A percentile compares a stretch with the other conserved stretches of the same genome.
phyloP scores from a whole-genome alignment of 2,113 vertebrate species.

The Stegostoma tigrinum region DNA sequence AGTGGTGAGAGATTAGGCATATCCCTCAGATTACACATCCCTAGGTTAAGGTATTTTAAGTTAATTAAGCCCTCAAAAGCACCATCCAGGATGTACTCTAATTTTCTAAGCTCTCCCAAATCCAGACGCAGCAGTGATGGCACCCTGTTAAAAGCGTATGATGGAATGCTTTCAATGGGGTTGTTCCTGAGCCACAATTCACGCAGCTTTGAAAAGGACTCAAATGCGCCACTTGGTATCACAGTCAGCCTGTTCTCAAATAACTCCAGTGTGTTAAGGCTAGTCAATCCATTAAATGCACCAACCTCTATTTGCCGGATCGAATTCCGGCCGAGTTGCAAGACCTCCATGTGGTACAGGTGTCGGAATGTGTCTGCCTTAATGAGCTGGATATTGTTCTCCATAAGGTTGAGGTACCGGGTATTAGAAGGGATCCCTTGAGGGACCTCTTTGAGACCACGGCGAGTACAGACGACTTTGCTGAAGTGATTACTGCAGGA shows the following conservation, averaged over 20 bases:
- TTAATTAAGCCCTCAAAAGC: slow-evolving; percentile 93
- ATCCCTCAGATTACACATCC: slow-evolving; percentile 91
- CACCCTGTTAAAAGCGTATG: slow-evolving; percentile 94
- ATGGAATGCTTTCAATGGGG: slow-evolving; percentile 95
- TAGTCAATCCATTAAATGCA: slow-evolving; percentile 92
- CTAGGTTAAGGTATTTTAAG: slow-evolving; percentile 95
- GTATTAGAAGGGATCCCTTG: slow-evolving; percentile 87
- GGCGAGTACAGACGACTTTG: slow-evolving; percentile 93
- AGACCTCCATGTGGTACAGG: slow-evolving; percentile 90
- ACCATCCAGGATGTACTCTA: slow-evolving; percentile 95
- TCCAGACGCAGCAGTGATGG: slow-evolving; percentile 93
- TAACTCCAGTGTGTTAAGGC: slow-evolving; percentile 93
- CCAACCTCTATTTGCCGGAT: slow-evolving; percentile 97
- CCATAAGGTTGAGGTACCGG: slow-evolving; percentile 94
- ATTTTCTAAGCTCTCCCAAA: slow-evolving; percentile 85
- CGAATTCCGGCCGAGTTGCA: slow-evolving; percentile 89
- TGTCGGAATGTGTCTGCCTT: slow-evolving; percentile 93
- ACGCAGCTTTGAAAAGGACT: slow-evolving; percentile 92
- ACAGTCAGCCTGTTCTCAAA: slow-evolving; percentile 97
- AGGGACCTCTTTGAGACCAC: slow-evolving; percentile 80
- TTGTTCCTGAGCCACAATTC: slow-evolving; percentile 96
- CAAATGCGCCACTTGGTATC: slow-evolving; percentile 94
- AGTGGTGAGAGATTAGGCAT: slow-evolving; percentile 86
- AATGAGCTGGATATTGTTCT: slow-evolving; percentile 94
- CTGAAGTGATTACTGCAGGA: slow-evolving; percentile 95